These are phyloP conservation scores for Drosophila bipectinata DNA, from an alignment of 1,140 invertebrate species.

Conservation along the genomic window DNA sequence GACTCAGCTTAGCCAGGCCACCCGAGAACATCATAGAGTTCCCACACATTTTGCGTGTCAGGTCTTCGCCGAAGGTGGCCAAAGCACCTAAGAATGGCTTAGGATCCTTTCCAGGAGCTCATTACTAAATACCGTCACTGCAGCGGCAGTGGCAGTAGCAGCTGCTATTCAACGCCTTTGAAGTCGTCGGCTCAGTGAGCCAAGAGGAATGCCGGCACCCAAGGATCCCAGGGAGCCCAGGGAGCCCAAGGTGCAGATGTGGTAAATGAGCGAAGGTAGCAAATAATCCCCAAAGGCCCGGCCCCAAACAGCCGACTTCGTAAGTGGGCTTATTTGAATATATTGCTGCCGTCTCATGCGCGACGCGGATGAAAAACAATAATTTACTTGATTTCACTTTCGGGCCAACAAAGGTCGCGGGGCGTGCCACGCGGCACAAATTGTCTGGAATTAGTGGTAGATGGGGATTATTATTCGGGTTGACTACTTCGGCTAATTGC, in stretches of 20 bases:
- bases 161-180: slow-evolving; percentile 57
- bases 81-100: slow-evolving; percentile 38
- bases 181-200: slow-evolving; percentile 40
- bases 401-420: slow-evolving; percentile 1
- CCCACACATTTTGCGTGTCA: neutral
- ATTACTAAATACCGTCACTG: slow-evolving; percentile 66
- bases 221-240: neutral
- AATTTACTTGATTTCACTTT: slow-evolving; percentile 68
- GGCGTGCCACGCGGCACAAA: slow-evolving; percentile 21
- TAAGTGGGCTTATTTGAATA: slow-evolving; percentile 66
- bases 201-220: slow-evolving; percentile 20
- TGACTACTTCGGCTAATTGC: slow-evolving; percentile 36
- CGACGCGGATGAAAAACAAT: slow-evolving; percentile 60
- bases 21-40: too few relatives aligned
- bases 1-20: neutral
- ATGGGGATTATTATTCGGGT: slow-evolving; percentile 28
- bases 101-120: slow-evolving; percentile 53
- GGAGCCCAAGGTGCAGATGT: slow-evolving; percentile 27
- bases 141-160: slow-evolving; percentile 26
- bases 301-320: slow-evolving; percentile 10
- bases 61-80: slow-evolving; percentile 23
- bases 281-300: slow-evolving; percentile 6
- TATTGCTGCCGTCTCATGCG: slow-evolving; percentile 51
- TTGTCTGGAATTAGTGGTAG: slow-evolving; percentile 37
- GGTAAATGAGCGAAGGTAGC: slow-evolving; percentile 27